A percentile compares a stretch with the other conserved stretches of the same genome.
phyloP scores from a whole-genome alignment of 2,888 invertebrate species.

The Drosophila demipolita region DNA sequence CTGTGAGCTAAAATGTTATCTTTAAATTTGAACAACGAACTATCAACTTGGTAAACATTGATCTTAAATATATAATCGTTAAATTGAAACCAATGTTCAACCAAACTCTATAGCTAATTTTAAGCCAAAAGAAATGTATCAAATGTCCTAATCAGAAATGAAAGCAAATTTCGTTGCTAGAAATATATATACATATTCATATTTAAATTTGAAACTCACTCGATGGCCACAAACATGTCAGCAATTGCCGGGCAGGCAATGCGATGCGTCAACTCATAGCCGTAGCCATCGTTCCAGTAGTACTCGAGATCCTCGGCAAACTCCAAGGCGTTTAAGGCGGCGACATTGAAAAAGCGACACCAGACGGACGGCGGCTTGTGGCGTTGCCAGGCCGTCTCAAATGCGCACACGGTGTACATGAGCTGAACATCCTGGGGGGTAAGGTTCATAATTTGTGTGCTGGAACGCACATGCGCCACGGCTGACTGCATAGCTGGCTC shows the following conservation, averaged over 20 bases:
- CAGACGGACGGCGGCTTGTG: slow-evolving; percentile 88
- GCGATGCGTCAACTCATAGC: slow-evolving; percentile 89
- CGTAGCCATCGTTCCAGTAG: slow-evolving; percentile 94
- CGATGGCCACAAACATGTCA: slow-evolving; percentile 89
- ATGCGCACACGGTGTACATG: slow-evolving; percentile 91
- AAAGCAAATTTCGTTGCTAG: background rate
- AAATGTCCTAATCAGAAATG: background rate
- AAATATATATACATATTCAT: background rate
- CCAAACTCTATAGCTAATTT: background rate
- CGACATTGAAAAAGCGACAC: slow-evolving; percentile 90
- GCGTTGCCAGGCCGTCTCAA: slow-evolving; percentile 93
- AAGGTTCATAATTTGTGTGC: slow-evolving; percentile 87
- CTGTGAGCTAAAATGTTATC: too few species aligned
- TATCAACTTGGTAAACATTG: too few species aligned
- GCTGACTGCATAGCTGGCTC: slow-evolving; percentile 87
- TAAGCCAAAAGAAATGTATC: too few species aligned
- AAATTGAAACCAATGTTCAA: background rate
- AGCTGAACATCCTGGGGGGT: slow-evolving; percentile 87
- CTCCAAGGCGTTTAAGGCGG: slow-evolving; percentile 88
- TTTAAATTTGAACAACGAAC: too few species aligned
- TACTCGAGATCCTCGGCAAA: slow-evolving; percentile 91
- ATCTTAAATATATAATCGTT: too few species aligned
- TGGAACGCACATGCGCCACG: slow-evolving; percentile 85
- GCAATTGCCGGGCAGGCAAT: slow-evolving; percentile 91
- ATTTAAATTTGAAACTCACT: slow-evolving; percentile 86